Evolutionary conservation across 1,140 invertebrate species (phyloP), one percentile per base, ranked within the genome.

Genomic region (Panagrolaimus sp.): DNA sequence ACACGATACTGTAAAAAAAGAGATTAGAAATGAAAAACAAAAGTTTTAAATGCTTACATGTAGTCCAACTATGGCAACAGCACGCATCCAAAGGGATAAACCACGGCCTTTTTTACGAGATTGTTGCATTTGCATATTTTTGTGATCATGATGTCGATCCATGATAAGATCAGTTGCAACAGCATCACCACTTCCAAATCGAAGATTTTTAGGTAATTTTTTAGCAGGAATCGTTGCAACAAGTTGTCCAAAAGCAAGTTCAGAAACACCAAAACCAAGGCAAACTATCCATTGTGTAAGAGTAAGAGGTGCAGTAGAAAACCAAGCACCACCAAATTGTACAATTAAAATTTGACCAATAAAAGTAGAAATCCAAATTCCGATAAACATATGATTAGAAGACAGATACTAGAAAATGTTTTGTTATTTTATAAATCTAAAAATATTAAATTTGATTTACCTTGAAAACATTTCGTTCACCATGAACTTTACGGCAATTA

Each of bases 401-500:
- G 95, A 92, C 74, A 99, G 89, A 79, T 93, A 92, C 85, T 92
- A 57, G 63, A 78, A 67, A 31, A 27, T n/a, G n/a, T n/a, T n/a
- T n/a, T n/a, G n/a, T n/a, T n/a, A n/a, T n/a, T n/a, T n/a, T n/a
- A n/a, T 13, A 8, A 72, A 31, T 11, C 2, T 14, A 14, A 9
- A 5, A 20, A 25, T 11, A 48, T 20, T n/a, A 31, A 69, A 13
- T 72, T 1, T 13, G 2, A 14, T 7, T 14, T 47, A 23, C 71
- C 69, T 77, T 82, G 65, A 82, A 94, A 76, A 99, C 91, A 86
- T 99, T 98, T 79, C 96, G 87, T 86, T 98, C 93, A 71, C 95
- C 96, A 86, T 98, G 96, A 82, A 99, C 97, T 89, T 98, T 98
- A 78, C 96, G 88, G 51, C 95, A 92, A 87, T 98, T 99, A 81